Evolutionary conservation across 2,888 invertebrate genomes (phyloP), one percentile per base, ranked within the genome.

Genomic region (Mythimna albipuncta): DNA sequence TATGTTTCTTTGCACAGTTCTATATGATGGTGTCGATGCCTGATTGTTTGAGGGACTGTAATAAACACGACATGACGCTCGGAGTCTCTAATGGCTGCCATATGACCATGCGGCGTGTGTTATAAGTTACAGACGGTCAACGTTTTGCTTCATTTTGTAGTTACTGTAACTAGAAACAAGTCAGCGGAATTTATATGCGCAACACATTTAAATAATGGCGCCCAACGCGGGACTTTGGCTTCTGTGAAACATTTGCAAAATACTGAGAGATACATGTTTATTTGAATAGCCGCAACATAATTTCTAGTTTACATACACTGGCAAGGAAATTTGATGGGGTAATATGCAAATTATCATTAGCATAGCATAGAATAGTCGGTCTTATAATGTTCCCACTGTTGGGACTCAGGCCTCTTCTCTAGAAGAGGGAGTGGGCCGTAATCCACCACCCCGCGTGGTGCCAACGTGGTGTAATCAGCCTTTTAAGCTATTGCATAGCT

Each of bases 41-140:
- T 77, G 72, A 82, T 85, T 83, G 83, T 85, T 85, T 77, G 64
- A 66, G 62, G 66, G 58, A 35, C 69, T 69, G 63, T 76, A 78
- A 83, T 83, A 83, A 83, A 82, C 83, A 75, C 67, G 50, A 55
- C 67, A 52, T 74, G 81, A 75, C 76, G 73, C 76, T 77, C 74
- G 54, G 35, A 59, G 64, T 54, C 63, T 65, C 63, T 84, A 81
- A 85, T 85, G 64, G 54, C 55, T 69, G 58, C 58, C 61, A 79
- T 79, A 76, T 69, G 72, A 75, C 44, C 62, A 57, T 63, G 50
- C 62, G 57, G 65, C 62, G 54, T 72, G 6, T 64, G 59, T 44
- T 41, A 52, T 69, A 66, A 71, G 82, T 54, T 64, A 76, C 35
- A 54, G 66, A 72, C 61, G 55, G 54, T 58, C 61, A 77, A 79